Conservation (phyloP, 2,797 vertebrate genomes). For the Prionace glauca region DNA sequence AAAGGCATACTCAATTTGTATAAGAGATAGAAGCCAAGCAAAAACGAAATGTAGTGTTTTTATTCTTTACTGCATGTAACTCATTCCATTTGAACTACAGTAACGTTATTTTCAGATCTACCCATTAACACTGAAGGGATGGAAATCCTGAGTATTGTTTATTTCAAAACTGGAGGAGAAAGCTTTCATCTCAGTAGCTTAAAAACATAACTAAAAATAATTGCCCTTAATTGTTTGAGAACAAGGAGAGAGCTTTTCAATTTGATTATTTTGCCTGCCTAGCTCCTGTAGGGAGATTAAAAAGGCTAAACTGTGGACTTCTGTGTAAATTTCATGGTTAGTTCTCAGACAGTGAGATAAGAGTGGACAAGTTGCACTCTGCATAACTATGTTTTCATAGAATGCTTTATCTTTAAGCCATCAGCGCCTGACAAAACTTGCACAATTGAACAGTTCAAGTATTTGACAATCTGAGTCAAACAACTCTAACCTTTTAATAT, state of each 20-base stretch:
- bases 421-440: neutral
- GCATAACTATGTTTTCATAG: neutral
- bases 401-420: neutral
- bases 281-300: neutral
- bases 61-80: neutral
- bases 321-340: neutral
- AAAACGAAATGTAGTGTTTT: neutral
- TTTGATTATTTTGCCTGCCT: neutral
- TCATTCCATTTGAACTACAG: neutral
- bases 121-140: neutral
- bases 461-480: neutral
- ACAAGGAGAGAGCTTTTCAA: neutral
- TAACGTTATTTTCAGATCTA: conserved; percentile 1
- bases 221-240: neutral
- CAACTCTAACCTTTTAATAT: neutral
- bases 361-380: neutral
- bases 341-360: neutral
- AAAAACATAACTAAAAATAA: neutral
- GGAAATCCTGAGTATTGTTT: neutral
- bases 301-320: neutral
- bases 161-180: neutral
- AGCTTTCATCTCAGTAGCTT: neutral
- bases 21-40: neutral
- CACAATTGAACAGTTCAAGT: neutral
- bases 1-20: neutral